Evolutionary conservation across 2,888 invertebrate species (phyloP), one percentile per base, ranked within the genome.

Genomic region (Chymomyza caudatula): DNA sequence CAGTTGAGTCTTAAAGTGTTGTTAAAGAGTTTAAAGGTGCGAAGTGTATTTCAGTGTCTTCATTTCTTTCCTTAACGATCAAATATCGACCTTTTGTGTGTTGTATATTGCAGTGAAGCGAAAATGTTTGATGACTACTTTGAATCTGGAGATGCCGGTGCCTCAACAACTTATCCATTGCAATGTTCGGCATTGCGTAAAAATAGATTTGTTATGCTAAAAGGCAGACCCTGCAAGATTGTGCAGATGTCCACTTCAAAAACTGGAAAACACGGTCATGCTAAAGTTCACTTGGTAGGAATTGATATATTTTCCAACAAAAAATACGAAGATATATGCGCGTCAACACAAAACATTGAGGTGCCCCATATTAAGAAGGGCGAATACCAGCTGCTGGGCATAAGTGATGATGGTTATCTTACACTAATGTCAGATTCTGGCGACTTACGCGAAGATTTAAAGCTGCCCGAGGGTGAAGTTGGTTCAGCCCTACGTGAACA

Each of bases 221-320:
- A 99, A 92, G 93, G 95, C 76, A 96, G 98, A 89, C 98, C 99
- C 71, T 99, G 99, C 93, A 99, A 99, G 93, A 98, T 99, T 89
- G 98, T 99, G 74, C 99, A 99, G 92, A 99, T 99, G 99, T 98
- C 98, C 80, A 99, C 99, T 87, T 99, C 99, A 57, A 99, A 99
- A 93, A 99, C 99, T 89, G 99, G 99, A 87, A 99, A 99, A 92
- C 99, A 99, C 92, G 99, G 99, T 85, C 99, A 99, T 92, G 99
- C 99, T 90, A 99, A 99, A 93, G 97, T 99, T 86, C 97, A 98
- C 92, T 92, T 98, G 91, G 96, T 98, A 86, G 98, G 97, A 87
- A 94, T 98, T 86, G 98, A 98, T 91, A 96, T 98, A 91, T 98
- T 98, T 92, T 92, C 92, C 81, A 94, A 93, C 83, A 93, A 93